Evolutionary conservation across 2,113 vertebrate genomes (phyloP), one percentile per base, ranked within the genome.

Genomic region (Rhynchomys soricoides): DNA sequence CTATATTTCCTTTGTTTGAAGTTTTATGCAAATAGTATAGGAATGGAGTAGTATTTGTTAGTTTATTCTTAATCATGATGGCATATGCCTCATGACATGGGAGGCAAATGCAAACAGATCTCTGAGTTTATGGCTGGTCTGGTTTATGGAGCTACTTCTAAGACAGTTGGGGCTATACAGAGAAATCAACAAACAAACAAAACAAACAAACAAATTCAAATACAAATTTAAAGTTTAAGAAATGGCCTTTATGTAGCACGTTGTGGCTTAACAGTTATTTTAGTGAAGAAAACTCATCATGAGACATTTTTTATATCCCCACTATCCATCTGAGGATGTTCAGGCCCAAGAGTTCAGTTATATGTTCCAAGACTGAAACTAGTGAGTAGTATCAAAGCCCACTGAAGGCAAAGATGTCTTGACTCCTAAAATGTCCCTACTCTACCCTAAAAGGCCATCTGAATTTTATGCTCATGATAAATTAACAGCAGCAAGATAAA

Each of bases 21-120:
- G 52, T 40, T 87, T 34, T 71, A 70, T 94, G 75, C 26, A 88
- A 87, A 73, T 93, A 26, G 16, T 91, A 9, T 95, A 45, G n/a
- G 7, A 77, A 16, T 95, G 52, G 17, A 52, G 52, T 94, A 86
- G 3, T 48, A 12, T 62, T 52, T 68, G 3, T 87, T 85, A 92
- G 94, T 71, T 66, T 77, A 71, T 97, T 90, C 5, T 3, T 50
- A 43, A 1, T 78, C 10, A 4, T 29, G 11, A 55, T 82, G 52
- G 5, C 7, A 21, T 21, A 82, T 4, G 24, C 55, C 22, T 83
- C 55, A 62, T 62, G n/a, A 62, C 81, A 62, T 16, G 24, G 13
- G 79, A 83, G 26, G n/a, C 34, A 83, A 8, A 62, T 57, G n/a
- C 55, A 62, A 62, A 15, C 4, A 24, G n/a, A 62, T 29, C 22